These are phyloP conservation scores for Chiridota heheva DNA, from an alignment of 35 echinoderm and acorn worm genomes.

Conservation along the genomic window DNA sequence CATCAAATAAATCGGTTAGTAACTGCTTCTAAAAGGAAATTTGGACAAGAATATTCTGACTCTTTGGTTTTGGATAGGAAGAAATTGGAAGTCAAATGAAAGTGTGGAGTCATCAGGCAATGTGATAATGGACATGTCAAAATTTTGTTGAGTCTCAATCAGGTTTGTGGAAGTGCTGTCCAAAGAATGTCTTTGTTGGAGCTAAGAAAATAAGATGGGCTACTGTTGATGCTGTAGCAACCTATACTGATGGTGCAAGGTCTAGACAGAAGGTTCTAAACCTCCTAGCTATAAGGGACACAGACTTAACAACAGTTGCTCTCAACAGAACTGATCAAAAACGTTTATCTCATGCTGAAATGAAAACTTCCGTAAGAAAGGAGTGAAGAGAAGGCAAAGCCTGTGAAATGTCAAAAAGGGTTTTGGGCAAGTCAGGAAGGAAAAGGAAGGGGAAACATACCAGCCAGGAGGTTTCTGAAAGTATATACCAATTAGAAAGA, in stretches of 20 bases:
- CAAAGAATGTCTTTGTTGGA: background rate
- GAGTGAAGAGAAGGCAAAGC: background rate
- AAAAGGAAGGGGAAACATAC: slow-evolving; percentile 4
- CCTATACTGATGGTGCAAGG: background rate
- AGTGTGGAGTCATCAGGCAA: too few species aligned
- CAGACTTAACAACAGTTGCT: background rate
- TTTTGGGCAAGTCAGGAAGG: background rate
- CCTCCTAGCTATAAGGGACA: background rate
- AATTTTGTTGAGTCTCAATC: too few species aligned
- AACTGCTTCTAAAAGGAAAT: too few species aligned
- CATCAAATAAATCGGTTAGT: too few species aligned
- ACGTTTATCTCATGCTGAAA: background rate
- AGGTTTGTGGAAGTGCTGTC: background rate
- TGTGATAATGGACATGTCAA: too few species aligned
- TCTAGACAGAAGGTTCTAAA: background rate
- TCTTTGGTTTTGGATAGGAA: too few species aligned
- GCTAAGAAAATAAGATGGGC: background rate
- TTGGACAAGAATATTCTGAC: too few species aligned
- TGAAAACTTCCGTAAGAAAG: background rate
- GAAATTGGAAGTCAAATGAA: too few species aligned
- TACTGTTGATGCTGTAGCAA: slow-evolving; percentile 10
- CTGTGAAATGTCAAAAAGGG: background rate
- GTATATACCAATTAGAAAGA: too few species aligned
- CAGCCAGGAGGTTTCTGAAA: background rate
- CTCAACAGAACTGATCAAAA: background rate